A percentile compares a stretch with the other conserved stretches of the same genome.
phyloP scores from a whole-genome alignment of 2,797 vertebrate genomes.

The Prionace glauca region DNA sequence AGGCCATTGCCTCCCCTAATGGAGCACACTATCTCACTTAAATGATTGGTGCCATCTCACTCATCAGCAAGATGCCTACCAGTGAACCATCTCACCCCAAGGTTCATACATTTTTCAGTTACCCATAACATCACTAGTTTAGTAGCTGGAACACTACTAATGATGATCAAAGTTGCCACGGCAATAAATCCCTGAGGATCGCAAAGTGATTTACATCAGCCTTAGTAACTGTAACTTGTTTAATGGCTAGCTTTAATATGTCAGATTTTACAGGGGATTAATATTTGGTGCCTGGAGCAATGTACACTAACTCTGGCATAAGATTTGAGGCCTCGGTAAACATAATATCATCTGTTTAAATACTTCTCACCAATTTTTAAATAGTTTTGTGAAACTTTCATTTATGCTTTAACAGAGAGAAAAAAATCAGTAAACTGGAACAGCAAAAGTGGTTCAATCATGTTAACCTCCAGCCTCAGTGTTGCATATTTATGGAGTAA shows the following conservation, averaged over 20 bases:
- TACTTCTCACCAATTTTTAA: background rate
- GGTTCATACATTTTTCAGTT: conserved; percentile 11
- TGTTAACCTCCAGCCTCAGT: background rate
- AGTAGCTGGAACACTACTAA: background rate
- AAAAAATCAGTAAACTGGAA: background rate
- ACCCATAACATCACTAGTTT: conserved; percentile 17
- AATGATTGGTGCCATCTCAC: conserved; percentile 11
- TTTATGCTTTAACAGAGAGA: background rate
- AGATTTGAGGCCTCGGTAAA: background rate
- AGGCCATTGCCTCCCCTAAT: background rate
- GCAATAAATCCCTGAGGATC: conserved; percentile 27
- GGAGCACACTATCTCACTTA: background rate
- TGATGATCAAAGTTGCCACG: conserved; percentile 20
- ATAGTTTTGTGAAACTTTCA: background rate
- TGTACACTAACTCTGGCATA: background rate
- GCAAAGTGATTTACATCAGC: background rate
- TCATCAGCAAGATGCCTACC: background rate
- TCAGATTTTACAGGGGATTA: conserved; percentile 10
- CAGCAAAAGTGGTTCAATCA: background rate
- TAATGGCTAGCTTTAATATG: conserved; percentile 17
- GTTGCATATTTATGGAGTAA: background rate
- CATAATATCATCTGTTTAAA: background rate
- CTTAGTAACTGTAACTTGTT: background rate
- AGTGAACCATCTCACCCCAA: background rate
- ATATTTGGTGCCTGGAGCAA: conserved; percentile 4